Conservation (phyloP, 2,888 invertebrate species). For the Coronaproctus castanopsis region DNA sequence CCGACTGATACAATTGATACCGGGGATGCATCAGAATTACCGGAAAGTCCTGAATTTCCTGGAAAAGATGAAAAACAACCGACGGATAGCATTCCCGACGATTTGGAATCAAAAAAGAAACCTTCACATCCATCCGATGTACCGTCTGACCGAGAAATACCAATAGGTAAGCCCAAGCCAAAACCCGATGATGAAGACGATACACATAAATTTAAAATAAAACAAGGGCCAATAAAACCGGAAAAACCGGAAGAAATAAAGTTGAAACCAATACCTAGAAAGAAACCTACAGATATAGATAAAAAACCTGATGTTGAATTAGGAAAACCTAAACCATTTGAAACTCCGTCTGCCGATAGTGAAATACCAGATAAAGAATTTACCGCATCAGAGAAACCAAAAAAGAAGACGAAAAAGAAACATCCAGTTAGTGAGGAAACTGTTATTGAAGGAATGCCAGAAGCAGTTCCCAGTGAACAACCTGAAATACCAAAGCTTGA, state of each 20-base stretch:
- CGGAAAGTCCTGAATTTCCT: slow-evolving; percentile 13
- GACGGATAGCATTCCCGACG: slow-evolving; percentile 17
- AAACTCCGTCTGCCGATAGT: slow-evolving; percentile 10
- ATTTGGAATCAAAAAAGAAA: slow-evolving; percentile 19
- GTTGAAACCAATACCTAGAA: slow-evolving; percentile 24
- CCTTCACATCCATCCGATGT: slow-evolving; percentile 18
- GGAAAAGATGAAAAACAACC: slow-evolving; percentile 17
- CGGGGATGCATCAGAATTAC: slow-evolving; percentile 17
- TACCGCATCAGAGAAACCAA: slow-evolving; percentile 13
- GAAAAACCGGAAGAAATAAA: slow-evolving; percentile 26
- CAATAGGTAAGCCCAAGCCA: slow-evolving; percentile 18
- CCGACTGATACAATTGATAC: slow-evolving; percentile 21
- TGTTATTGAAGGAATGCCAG: no score
- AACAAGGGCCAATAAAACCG: slow-evolving; percentile 26
- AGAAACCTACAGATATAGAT: slow-evolving; percentile 24
- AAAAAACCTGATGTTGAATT: slow-evolving; percentile 22
- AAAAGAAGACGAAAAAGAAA: slow-evolving; percentile 4
- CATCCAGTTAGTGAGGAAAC: no score
- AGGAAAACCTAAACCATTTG: slow-evolving; percentile 24
- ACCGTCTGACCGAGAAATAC: slow-evolving; percentile 19
- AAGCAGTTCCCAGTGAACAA: neutral
- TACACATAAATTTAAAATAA: slow-evolving; percentile 26
- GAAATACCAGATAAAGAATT: slow-evolving; percentile 21
- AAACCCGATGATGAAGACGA: slow-evolving; percentile 21
- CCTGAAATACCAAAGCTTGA: no score